These are phyloP conservation scores for Hirtodrosophila cameraria DNA, from an alignment of 2,888 invertebrate species.

Conservation along the genomic window DNA sequence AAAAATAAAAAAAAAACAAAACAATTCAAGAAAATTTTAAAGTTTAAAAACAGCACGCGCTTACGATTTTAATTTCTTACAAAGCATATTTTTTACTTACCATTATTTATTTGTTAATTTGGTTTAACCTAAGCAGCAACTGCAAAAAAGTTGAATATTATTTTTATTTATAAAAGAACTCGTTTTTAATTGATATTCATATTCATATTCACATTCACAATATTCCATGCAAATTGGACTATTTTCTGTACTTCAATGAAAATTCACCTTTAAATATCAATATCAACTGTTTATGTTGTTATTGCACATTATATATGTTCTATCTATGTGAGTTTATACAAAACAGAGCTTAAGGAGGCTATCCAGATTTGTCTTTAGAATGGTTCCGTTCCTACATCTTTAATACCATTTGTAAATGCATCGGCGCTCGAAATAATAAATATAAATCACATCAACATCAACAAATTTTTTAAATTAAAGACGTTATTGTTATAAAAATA, in stretches of 20 bases:
- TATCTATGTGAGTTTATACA: background rate
- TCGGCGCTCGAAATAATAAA: too few relatives aligned
- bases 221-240: constrained; percentile 20
- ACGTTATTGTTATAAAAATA: too few relatives aligned
- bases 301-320: constrained; percentile 32
- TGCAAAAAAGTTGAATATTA: constrained; percentile 4
- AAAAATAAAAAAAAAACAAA: too few relatives aligned
- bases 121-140: background rate
- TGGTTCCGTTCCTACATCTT: too few relatives aligned
- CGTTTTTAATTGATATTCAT: background rate
- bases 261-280: constrained; percentile 4
- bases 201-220: constrained; percentile 4
- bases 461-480: too few relatives aligned
- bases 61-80: constrained; percentile 38
- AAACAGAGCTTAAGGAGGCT: background rate
- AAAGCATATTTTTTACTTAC: constrained; percentile 24
- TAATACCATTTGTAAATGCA: too few relatives aligned
- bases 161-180: background rate
- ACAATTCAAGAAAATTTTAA: constrained; percentile 32
- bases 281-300: constrained; percentile 50
- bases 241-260: constrained; percentile 20
- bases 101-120: background rate
- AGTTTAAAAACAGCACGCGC: constrained; percentile 60
- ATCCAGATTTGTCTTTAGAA: too few relatives aligned
- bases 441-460: too few relatives aligned